Evolutionary conservation across 1,140 invertebrate genomes (phyloP).

Genomic region (Delia radicum): DNA sequence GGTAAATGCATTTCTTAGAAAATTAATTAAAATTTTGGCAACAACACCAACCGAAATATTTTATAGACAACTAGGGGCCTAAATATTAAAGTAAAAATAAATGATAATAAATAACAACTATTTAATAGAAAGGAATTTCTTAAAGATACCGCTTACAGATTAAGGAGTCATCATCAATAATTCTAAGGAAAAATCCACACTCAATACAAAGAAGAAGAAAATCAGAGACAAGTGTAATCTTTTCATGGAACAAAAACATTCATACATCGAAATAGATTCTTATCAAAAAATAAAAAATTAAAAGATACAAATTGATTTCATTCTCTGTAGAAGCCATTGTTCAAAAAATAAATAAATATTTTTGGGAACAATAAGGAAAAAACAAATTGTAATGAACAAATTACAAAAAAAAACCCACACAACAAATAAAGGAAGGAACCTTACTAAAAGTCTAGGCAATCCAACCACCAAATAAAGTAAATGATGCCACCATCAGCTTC

Average conservation of each 20-base stretch:
- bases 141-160: not conserved
- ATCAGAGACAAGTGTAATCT: not conserved
- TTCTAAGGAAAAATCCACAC: not conserved
- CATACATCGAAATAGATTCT: not conserved
- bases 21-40: no score
- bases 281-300: not conserved
- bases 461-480: not conserved
- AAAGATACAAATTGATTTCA: not conserved
- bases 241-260: not conserved
- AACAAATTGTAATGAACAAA: not conserved
- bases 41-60: no score
- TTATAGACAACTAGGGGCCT: no score
- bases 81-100: not conserved
- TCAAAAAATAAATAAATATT: not conserved
- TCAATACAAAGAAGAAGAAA: not conserved
- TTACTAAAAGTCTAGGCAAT: no score
- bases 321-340: not conserved
- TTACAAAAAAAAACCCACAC: not conserved
- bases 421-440: not conserved
- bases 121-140: not conserved
- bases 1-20: no score
- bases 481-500: not conserved
- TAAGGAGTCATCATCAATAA: not conserved
- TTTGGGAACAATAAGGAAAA: not conserved
- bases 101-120: not conserved